Evolutionary conservation across 2,113 vertebrate species (phyloP).

Genomic region (Mesoclemmys tuberculata): DNA sequence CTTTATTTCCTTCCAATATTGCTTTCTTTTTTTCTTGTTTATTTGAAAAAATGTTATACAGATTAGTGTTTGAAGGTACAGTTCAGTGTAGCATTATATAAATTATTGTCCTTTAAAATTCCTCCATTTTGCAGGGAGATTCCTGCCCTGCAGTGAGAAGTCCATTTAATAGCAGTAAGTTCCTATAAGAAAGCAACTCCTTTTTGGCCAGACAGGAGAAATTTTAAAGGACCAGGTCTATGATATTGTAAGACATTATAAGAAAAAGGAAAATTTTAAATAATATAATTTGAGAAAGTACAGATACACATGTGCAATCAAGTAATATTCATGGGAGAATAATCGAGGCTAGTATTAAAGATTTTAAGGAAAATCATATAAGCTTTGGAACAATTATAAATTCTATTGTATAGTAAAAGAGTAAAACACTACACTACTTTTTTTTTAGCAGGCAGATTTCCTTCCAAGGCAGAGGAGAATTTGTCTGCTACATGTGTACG

Average conservation of each 20-base stretch:
- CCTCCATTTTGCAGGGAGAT: background rate
- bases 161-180: background rate
- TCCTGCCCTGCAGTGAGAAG: background rate
- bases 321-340: background rate
- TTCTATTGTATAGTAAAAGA: background rate
- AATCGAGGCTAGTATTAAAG: background rate
- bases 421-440: background rate
- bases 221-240: background rate
- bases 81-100: background rate
- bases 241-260: background rate
- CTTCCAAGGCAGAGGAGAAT: background rate
- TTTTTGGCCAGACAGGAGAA: background rate
- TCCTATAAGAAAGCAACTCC: no score
- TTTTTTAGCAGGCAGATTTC: background rate
- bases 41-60: background rate
- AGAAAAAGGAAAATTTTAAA: background rate
- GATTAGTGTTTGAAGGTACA: background rate
- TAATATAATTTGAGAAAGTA: background rate
- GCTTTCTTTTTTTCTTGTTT: background rate
- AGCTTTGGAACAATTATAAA: background rate
- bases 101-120: background rate
- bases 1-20: background rate
- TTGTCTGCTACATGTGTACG: background rate
- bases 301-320: background rate
- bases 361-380: background rate